Percentiles rank a stretch among this genome's conserved stretches.
Evolutionary conservation across 2,113 vertebrate species (phyloP).

Genomic region (Perca fluviatilis): DNA sequence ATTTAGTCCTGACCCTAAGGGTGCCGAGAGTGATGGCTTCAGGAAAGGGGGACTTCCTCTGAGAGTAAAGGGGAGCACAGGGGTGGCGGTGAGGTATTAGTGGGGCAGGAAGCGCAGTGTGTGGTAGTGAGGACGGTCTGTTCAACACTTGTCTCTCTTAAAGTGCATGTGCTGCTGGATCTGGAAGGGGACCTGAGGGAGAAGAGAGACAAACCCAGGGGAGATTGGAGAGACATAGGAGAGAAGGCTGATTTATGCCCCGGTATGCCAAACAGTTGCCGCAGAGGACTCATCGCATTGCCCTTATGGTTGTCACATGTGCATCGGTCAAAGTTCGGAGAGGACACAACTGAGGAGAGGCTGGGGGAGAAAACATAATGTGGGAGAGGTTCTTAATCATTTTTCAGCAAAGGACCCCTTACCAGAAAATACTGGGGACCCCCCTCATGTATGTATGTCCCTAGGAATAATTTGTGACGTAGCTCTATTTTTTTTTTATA

Average conservation of each 20-base stretch:
- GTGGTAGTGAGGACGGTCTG: constrained; percentile 48
- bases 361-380: neutral
- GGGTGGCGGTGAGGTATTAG: constrained; percentile 24
- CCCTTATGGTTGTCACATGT: constrained; percentile 48
- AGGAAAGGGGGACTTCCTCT: constrained; percentile 82
- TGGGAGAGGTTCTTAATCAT: neutral
- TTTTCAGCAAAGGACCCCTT: too few species aligned
- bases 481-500: too few species aligned
- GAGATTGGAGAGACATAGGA: constrained; percentile 18
- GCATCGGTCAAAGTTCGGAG: constrained; percentile 14
- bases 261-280: constrained; percentile 23
- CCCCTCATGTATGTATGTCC: too few species aligned
- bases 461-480: too few species aligned
- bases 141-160: constrained; percentile 49
- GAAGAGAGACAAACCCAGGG: constrained; percentile 10
- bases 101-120: constrained; percentile 66
- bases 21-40: constrained; percentile 75
- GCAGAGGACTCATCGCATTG: constrained; percentile 29
- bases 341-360: constrained; percentile 21
- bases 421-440: too few species aligned
- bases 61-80: constrained; percentile 51
- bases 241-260: constrained; percentile 58
- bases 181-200: constrained; percentile 27
- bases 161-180: constrained; percentile 42
- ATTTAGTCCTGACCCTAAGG: constrained; percentile 69